Percentiles rank a stretch among this genome's conserved stretches.
Evolutionary conservation across 2,888 invertebrate genomes (phyloP).

Genomic region (Pheosia gnoma): DNA sequence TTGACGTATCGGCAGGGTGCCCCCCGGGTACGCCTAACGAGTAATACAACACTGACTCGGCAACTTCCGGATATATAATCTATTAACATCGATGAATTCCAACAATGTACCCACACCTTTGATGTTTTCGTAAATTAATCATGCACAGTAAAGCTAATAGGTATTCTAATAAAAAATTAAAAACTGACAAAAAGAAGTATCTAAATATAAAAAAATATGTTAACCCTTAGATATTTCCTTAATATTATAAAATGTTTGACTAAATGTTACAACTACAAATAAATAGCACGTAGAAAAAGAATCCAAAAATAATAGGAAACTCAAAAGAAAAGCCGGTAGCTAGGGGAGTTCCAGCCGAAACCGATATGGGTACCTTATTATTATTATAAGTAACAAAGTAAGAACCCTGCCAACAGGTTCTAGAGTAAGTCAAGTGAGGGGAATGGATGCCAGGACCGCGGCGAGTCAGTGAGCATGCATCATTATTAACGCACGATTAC

Average conservation of each 20-base stretch:
- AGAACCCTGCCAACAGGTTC: not conserved
- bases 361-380: not conserved
- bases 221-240: no score
- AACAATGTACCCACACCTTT: not conserved
- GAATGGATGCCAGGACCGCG: not conserved
- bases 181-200: no score
- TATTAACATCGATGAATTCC: constrained; percentile 12
- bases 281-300: no score
- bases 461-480: not conserved
- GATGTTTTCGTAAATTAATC: not conserved
- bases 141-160: not conserved
- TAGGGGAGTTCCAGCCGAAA: no score
- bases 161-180: no score
- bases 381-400: not conserved
- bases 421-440: not conserved
- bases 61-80: constrained; percentile 14
- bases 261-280: no score
- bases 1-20: not conserved
- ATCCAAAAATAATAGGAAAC: no score
- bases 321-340: no score
- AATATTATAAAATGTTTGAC: no score
- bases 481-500: constrained; percentile 3
- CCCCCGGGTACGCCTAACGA: constrained; percentile 23
- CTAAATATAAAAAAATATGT: no score
- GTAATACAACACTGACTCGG: constrained; percentile 22